These are phyloP conservation scores for Kryptolebias ocellatus DNA, from an alignment of 2,797 vertebrate species.

Conservation along the genomic window DNA sequence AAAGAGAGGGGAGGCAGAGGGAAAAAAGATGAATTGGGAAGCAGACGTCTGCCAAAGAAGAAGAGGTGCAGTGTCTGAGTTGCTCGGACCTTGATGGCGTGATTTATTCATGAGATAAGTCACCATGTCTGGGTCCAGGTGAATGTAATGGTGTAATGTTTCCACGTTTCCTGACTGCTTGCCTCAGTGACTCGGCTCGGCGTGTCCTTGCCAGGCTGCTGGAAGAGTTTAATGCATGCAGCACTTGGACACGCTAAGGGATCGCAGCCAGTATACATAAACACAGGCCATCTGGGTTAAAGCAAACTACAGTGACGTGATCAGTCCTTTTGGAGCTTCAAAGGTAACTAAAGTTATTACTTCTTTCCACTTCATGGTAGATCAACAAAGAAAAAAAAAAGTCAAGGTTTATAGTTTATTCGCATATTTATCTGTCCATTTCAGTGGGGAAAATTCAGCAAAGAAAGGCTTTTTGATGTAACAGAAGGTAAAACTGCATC, in stretches of 20 bases:
- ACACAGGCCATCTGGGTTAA: constrained; percentile 65
- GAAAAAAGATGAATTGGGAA: constrained; percentile 54
- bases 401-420: constrained; percentile 28
- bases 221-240: constrained; percentile 64
- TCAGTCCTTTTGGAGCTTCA: constrained; percentile 47
- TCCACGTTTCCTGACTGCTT: constrained; percentile 63
- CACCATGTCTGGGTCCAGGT: constrained; percentile 73
- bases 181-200: constrained; percentile 68
- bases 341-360: constrained; percentile 40
- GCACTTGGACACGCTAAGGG: constrained; percentile 55
- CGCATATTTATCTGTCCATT: constrained; percentile 16
- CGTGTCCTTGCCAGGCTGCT: constrained; percentile 46
- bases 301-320: constrained; percentile 44
- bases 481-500: constrained; percentile 10
- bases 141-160: constrained; percentile 75
- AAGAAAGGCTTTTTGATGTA: constrained; percentile 3
- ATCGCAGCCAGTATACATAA: constrained; percentile 63
- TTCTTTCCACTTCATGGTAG: constrained; percentile 33
- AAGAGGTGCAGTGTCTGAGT: constrained; percentile 55
- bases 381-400: constrained; percentile 6
- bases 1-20: constrained; percentile 10
- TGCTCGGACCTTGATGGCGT: constrained; percentile 59
- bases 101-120: constrained; percentile 81
- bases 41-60: constrained; percentile 61
- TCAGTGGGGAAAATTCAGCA: background rate